phyloP scores from a whole-genome alignment of 64 coral and sea anemone genomes.

The Dendronephthya gigantea region DNA sequence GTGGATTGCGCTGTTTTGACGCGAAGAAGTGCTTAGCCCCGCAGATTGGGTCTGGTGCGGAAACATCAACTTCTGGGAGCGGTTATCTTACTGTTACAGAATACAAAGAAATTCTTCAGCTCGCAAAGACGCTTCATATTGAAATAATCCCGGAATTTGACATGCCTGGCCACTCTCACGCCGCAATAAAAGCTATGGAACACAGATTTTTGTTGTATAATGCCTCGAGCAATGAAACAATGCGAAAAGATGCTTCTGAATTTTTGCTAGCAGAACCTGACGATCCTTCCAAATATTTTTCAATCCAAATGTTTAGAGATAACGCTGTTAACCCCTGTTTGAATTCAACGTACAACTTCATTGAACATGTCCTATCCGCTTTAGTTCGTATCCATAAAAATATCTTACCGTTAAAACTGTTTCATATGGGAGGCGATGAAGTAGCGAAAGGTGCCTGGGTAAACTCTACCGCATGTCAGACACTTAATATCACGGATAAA shows the following conservation, averaged over 20 bases:
- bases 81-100: slow-evolving; percentile 53
- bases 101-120: slow-evolving; percentile 61
- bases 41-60: slow-evolving; percentile 73
- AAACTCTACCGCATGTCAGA: slow-evolving; percentile 26
- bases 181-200: slow-evolving; percentile 69
- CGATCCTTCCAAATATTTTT: slow-evolving; percentile 67
- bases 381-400: slow-evolving; percentile 51
- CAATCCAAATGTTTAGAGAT: slow-evolving; percentile 71
- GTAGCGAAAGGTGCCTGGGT: slow-evolving; percentile 51
- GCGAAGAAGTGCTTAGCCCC: background rate
- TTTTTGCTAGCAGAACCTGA: slow-evolving; percentile 51
- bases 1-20: background rate
- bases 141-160: slow-evolving; percentile 90
- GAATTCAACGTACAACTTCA: slow-evolving; percentile 70
- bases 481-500: background rate
- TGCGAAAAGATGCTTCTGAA: slow-evolving; percentile 30
- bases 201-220: slow-evolving; percentile 26
- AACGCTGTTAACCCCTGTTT: slow-evolving; percentile 85
- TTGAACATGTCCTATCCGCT: slow-evolving; percentile 52
- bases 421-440: slow-evolving; percentile 73
- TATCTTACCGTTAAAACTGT: slow-evolving; percentile 50
- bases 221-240: slow-evolving; percentile 31
- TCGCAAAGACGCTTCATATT: slow-evolving; percentile 51
- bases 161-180: slow-evolving; percentile 83
- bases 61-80: slow-evolving; percentile 37